Base-by-base conservation (phyloP, 2,113 vertebrate species). In the Phalacrocorax aristotelis region DNA sequence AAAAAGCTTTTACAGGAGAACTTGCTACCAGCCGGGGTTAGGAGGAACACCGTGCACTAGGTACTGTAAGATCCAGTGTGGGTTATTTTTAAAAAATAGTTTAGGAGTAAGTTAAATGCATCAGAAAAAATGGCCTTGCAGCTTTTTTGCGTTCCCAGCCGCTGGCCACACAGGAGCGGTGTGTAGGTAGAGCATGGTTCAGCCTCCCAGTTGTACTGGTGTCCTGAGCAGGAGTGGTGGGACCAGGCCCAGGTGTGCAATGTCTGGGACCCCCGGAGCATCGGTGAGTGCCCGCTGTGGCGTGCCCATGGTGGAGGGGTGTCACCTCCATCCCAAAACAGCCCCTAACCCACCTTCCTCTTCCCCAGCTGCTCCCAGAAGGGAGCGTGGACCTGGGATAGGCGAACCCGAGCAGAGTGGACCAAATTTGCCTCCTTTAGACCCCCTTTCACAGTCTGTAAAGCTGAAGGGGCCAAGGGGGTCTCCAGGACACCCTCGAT, bases 401-500 rank as follows among this genome's bases (percentile, higher is more conserved):
- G 54, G 26, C 1, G 4, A 57, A 7, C 23, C 17, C 0, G 1
- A 62, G 42, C 65, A 40, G 42, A 62, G 25, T 11, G 42, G 8
- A 4, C 38, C n/a, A 2, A 4, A 6, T 44, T 34, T 8, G 2
- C 15, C 42, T 26, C 42, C 23, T 49, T 40, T 19, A 13, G 9
- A 3, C 13, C 44, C 1, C 1, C 4, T 57, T 55, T 10, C 0
- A 0, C 61, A 19, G 46, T 0, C 0, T 11, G 38, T 10, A 25
- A 23, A 42, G 30, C 49, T 32, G 8, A 52, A 64, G 68, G 7
- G 17, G 8, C 1, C 1, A 0, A 4, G 9, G 46, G 18, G 26
- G 1, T 69, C 65, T 52, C 75, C 84, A 70, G 57, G 22, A 61
- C 6, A 16, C 14, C 22, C 64, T 20, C 0, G 0, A 3, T 12